Base-by-base conservation (phyloP, 2,113 vertebrate species). In the Otis tarda region DNA sequence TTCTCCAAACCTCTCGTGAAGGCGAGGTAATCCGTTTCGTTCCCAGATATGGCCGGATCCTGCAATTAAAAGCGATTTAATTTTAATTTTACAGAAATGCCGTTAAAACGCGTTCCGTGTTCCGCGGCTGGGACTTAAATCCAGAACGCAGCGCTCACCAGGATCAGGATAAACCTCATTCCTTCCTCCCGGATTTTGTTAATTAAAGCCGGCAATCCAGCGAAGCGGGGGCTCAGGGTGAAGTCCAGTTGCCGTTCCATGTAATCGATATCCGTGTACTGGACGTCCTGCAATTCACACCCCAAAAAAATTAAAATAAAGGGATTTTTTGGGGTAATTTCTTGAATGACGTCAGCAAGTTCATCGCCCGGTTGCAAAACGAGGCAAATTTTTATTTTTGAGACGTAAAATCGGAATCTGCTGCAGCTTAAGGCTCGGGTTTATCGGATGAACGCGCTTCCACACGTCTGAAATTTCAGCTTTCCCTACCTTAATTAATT, bases 11-110 rank as follows among this genome's bases (percentile, higher is more conserved):
- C 99, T 78, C 97, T 96, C 0, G 25, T 43, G 90, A 98, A 99
- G 37, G 99, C 96, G 30, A 91, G 96, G 45, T 99, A 99, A 14
- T 95, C 0, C 0, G 98, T 99, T 96, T 99, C 99, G 63, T 99
- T 99, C 43, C 95, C 99, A 25, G 99, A 98, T 87, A 99, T 99
- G 33, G 98, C 99, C 43, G 99, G 99, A 96, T 99, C 99, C 99
- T 99, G 69, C 87, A 97, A 97, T 75, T n/a, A 15, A 43, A 43
- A 43, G 41, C 41, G 41, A 14, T 41, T 13, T 14, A 43, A 31
- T 60, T 45, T 59, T 27, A 39, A 5, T 35, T 56, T 22, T 50
- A 5, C 12, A 13, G 19, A 53, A 68, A 63, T 5, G 4, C 16
- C 9, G 31, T 20, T 37, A 19, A 41, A 41, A 15, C 1, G 7